Evolutionary conservation across 35 echinoderm and acorn worm genomes (phyloP).

Genomic region (Heliocidaris erythrogramma): DNA sequence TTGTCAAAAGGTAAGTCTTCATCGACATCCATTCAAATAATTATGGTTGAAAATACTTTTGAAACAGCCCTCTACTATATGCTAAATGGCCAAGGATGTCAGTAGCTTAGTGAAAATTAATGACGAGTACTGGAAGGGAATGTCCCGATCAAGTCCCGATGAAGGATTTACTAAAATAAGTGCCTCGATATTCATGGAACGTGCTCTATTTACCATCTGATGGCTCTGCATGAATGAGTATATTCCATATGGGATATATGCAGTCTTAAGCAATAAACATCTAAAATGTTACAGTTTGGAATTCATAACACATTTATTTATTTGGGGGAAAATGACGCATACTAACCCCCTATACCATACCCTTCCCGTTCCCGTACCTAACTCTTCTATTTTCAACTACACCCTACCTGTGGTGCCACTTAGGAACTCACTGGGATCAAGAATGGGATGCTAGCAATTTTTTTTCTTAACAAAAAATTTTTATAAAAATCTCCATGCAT

Average conservation of each 20-base stretch:
- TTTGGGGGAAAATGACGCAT: background rate
- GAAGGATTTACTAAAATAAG: no score
- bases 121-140: no score
- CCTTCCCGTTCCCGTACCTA: background rate
- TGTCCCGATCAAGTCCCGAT: no score
- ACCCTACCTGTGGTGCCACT: background rate
- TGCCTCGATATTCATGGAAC: background rate
- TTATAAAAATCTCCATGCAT: background rate
- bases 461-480: background rate
- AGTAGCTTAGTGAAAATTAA: no score
- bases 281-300: background rate
- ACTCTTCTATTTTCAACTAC: background rate
- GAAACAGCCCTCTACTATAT: no score
- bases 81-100: no score
- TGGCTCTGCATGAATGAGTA: background rate
- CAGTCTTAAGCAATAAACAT: background rate
- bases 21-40: background rate
- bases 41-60: background rate
- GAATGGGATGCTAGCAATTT: background rate
- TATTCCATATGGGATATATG: background rate
- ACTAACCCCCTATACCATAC: background rate
- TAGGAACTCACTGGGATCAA: background rate
- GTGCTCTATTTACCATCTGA: background rate
- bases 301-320: background rate
- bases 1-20: constrained; percentile 75